Base-by-base conservation (phyloP, 64 coral and sea anemone genomes). In the Acropora tenuis region DNA sequence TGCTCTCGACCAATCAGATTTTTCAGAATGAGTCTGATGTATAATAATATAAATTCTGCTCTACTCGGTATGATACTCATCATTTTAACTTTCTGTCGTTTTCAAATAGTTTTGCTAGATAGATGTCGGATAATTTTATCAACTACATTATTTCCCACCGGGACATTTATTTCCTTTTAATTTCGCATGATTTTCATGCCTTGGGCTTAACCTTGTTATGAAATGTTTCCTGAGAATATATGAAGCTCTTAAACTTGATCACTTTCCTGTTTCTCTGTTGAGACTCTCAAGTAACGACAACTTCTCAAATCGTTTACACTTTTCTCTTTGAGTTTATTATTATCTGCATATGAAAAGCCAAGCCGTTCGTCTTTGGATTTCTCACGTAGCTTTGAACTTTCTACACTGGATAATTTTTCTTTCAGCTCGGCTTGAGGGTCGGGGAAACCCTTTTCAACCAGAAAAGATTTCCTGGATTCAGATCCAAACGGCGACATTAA, bases 201-300 rank as follows among this genome's bases (percentile, higher is more conserved):
- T 8, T 55, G n/a, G n/a, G n/a, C n/a, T n/a, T n/a, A n/a, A n/a
- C n/a, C n/a, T n/a, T n/a, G n/a, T n/a, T n/a, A n/a, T n/a, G n/a
- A 55, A 8, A 8, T 55, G 6, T 55, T 55, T 55, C 52, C 52
- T 8, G 52, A 8, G 6, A 55, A 55, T 55, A 10, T 55, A 4
- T 5, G 52, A 55, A 55, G 52, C 52, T 55, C 2, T 52, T 67
- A 92, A 68, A 92, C 86, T 13, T 79, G 90, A 63, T 92, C 77
- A 17, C 80, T 60, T 74, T 92, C 90, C 3, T 82, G 72, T 19
- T 44, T 92, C 61, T 92, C 71, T 48, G 49, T 86, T 3, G 80
- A 18, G 75, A 92, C 76, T 11, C 83, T 57, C 48, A 65, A 77
- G 52, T 66, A 86, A 20, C 80, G 50, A 19, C 90, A 92, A 16